Evolutionary conservation across 2,797 vertebrate species (phyloP).

Genomic region (Arctocebus calabarensis): DNA sequence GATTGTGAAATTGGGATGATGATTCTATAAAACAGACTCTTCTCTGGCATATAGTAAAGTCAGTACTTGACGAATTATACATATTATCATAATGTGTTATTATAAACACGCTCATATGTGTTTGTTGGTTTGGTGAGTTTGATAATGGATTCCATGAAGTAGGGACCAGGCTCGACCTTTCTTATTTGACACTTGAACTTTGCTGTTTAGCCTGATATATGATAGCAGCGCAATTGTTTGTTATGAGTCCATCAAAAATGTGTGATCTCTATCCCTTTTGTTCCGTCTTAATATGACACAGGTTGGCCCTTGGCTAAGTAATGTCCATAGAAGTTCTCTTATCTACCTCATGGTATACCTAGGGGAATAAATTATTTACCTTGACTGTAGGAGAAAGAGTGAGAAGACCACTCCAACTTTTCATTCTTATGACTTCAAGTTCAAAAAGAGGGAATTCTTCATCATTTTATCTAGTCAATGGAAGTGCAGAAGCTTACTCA

Average conservation of each 20-base stretch:
- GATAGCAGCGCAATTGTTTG: conserved; percentile 52
- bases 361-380: not conserved
- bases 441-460: conserved; percentile 22
- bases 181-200: not conserved
- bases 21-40: not conserved
- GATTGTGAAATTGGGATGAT: conserved; percentile 18
- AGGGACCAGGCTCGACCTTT: not conserved
- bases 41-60: not conserved
- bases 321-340: not conserved
- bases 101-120: not conserved
- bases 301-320: not conserved
- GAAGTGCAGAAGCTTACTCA: not conserved
- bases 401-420: not conserved
- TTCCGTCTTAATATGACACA: not conserved
- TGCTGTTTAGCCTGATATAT: not conserved
- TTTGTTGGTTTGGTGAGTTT: conserved; percentile 25
- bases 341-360: not conserved
- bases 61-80: not conserved
- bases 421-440: not conserved
- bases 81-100: not conserved
- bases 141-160: conserved; percentile 8
- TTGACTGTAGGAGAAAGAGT: not conserved
- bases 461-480: not conserved
- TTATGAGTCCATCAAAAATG: not conserved
- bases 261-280: not conserved